Evolutionary conservation across 2,888 invertebrate genomes (phyloP), one percentile per base, ranked within the genome.

Genomic region (Hanleya hanleyi): DNA sequence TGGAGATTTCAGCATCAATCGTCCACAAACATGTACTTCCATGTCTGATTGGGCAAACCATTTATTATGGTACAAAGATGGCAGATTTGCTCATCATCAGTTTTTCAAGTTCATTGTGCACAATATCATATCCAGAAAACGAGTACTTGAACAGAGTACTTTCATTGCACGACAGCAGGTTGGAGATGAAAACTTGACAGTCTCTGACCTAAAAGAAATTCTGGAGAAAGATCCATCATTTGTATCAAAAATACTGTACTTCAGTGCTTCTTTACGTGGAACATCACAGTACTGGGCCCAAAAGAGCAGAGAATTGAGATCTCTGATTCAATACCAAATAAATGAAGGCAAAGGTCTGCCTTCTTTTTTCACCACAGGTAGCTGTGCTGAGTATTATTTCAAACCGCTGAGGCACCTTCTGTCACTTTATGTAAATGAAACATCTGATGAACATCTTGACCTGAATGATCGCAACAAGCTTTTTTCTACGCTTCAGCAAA

Each of bases 311-410:
- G 70, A 73, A 26, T n/a, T 73, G 12, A 35, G n/a, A n/a, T n/a
- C n/a, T n/a, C n/a, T n/a, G n/a, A n/a, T n/a, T n/a, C n/a, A n/a
- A n/a, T n/a, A n/a, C n/a, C n/a, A n/a, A n/a, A n/a, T n/a, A n/a
- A n/a, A n/a, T n/a, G n/a, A n/a, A n/a, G n/a, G n/a, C n/a, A 32
- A 37, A 66, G 73, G 73, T 0, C 38, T 73, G 22, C 78, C 78
- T 47, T 78, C 79, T 18, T 77, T 79, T 62, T 81, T 79, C 29
- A 77, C 78, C 12, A 81, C 80, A 7, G 80, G 75, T 1, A 81
- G 80, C 61, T 82, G 81, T 76, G 81, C 81, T 37, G 78, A 81
- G 36, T 78, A 67, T 67, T 74, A 83, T 36, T 80, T 83, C 37
- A 79, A 79, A 68, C 77, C 82, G 7, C 62, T 83, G 7, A 69